A percentile compares a stretch with the other conserved stretches of the same genome.
Conservation (phyloP, 2,888 invertebrate genomes). For the Conus canariensis region DNA sequence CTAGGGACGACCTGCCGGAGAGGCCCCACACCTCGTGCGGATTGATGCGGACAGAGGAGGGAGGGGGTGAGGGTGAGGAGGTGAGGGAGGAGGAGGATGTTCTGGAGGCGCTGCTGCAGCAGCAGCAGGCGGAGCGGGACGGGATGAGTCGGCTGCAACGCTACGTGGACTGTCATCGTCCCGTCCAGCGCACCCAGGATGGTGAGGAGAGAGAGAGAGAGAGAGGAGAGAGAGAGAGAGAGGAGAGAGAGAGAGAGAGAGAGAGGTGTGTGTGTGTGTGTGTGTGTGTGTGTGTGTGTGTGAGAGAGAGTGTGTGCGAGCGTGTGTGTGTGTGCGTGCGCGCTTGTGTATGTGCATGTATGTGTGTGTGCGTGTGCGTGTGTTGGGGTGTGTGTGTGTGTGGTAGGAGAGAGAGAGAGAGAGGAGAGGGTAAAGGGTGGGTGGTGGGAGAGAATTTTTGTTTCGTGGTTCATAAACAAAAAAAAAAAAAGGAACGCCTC, state of each 20-base stretch:
- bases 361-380: background rate
- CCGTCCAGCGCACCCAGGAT: slow-evolving; percentile 59
- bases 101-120: background rate
- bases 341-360: background rate
- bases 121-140: slow-evolving; percentile 22
- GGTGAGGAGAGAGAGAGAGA: background rate
- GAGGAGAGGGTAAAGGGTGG: too few relatives aligned
- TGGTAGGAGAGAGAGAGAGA: too few relatives aligned
- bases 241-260: background rate
- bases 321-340: background rate
- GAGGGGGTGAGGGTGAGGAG: background rate
- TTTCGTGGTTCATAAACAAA: too few relatives aligned
- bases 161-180: slow-evolving; percentile 64
- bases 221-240: background rate
- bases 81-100: slow-evolving; percentile 41
- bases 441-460: too few relatives aligned
- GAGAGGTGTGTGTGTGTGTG: background rate
- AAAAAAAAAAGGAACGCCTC: too few relatives aligned
- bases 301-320: background rate
- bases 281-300: too few relatives aligned
- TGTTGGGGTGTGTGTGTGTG: background rate
- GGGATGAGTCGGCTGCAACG: slow-evolving; percentile 40
- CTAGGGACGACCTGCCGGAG: background rate
- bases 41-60: slow-evolving; percentile 38
- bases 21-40: slow-evolving; percentile 52